A percentile compares a stretch with the other conserved stretches of the same genome.
Conservation (phyloP, 2,888 invertebrate genomes). For the Celastrina argiolus region DNA sequence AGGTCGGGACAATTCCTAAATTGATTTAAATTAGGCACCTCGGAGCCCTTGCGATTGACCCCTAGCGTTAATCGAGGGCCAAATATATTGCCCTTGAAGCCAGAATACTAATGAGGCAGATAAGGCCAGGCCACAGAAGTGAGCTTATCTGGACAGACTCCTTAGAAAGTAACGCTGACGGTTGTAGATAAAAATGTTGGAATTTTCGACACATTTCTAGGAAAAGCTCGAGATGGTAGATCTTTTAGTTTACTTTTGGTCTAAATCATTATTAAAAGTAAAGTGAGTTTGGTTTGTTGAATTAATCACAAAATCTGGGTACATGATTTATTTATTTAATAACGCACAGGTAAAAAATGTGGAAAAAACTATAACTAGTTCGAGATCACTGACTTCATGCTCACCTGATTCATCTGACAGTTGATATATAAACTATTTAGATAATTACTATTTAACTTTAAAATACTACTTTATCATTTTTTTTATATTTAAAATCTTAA, state of each 20-base stretch:
- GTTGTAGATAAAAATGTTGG: background rate
- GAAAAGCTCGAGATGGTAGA: background rate
- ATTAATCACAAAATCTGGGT: too few species aligned
- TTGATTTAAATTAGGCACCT: background rate
- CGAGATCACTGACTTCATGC: too few species aligned
- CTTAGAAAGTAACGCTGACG: background rate
- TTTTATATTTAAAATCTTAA: too few species aligned
- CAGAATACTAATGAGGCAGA: background rate
- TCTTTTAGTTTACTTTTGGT: background rate
- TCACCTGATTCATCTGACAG: too few species aligned
- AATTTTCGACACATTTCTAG: background rate
- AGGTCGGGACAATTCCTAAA: background rate
- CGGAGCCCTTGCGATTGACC: background rate
- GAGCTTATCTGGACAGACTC: background rate
- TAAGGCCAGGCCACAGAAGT: background rate
- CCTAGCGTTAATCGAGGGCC: background rate
- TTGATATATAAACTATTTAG: too few species aligned
- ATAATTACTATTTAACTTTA: too few species aligned
- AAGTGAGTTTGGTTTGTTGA: too few species aligned
- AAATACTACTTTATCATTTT: too few species aligned
- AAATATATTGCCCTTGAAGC: background rate
- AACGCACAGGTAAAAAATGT: too few species aligned
- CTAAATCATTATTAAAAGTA: too few species aligned
- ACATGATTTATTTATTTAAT: too few species aligned
- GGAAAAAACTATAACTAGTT: too few species aligned